Evolutionary conservation across 1,140 invertebrate species (phyloP), one percentile per base, ranked within the genome.

Genomic region (Psilanteris sp.): DNA sequence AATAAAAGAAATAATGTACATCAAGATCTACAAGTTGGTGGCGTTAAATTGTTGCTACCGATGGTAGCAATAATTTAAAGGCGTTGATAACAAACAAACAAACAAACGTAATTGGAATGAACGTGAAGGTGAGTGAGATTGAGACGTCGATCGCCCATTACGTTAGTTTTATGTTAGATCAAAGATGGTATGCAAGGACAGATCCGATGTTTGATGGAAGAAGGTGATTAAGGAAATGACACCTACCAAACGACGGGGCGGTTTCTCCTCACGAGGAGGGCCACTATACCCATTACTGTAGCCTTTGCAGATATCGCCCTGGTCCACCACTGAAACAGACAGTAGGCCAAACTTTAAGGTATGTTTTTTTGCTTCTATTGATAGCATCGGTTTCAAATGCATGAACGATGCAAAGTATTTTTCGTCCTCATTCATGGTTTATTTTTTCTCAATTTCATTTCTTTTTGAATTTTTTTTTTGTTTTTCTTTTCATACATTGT

Each of bases 251-350:
- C 91, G 90, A 76, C 90, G 90, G 88, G 88, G 91, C 79, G 91
- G 87, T 89, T 92, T 92, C 87, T 92, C 91, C 87, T 91, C 90
- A 75, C 89, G 89, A 89, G 89, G 87, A 85, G 89, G 82, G 84
- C 89, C 89, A 87, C 89, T 89, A 89, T 88, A 90, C 85, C 84
- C 86, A 86, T 88, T 90, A 91, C 90, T 91, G 92, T 90, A 92
- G 92, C 91, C 91, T 92, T 94, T 94, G 93, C 92, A 94, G 93
- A 92, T 92, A 91, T 94, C 93, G 91, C 90, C 91, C 90, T 92
- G 90, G 91, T 91, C 91, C 91, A 93, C 93, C 93, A 94, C 93
- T 94, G 93, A 90, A 92, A 92, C 89, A 92, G 91, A 91, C 90
- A 91, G 89, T 90, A 90, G 84, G 86, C 89, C 89, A 89, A 89